These are phyloP conservation scores for Myotis myotis DNA, from an alignment of 2,797 vertebrate species.

Conservation along the genomic window DNA sequence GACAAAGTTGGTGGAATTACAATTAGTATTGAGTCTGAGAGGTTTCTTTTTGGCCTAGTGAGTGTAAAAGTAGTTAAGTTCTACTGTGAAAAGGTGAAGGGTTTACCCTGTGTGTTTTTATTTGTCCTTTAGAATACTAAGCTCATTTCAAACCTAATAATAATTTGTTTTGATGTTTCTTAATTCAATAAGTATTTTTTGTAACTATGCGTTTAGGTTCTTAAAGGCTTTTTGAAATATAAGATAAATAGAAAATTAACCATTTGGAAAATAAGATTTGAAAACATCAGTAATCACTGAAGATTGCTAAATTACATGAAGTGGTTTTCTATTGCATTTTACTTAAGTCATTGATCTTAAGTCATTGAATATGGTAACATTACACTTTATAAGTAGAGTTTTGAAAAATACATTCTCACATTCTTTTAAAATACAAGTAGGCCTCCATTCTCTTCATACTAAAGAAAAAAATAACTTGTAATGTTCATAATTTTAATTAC, in stretches of 20 bases:
- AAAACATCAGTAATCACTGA: neutral
- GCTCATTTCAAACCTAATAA: neutral
- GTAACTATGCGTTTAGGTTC: neutral
- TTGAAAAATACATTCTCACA: neutral
- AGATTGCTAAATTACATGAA: conserved; percentile 4
- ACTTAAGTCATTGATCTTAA: no score
- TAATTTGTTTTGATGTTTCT: neutral
- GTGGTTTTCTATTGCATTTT: neutral
- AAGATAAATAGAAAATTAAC: conserved; percentile 20
- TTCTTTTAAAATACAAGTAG: conserved; percentile 19
- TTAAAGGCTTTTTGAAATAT: conserved; percentile 15
- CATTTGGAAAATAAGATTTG: neutral
- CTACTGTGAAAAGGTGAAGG: neutral
- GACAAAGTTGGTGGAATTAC: neutral
- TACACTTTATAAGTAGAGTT: neutral
- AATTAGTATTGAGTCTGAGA: neutral
- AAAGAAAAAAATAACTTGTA: neutral
- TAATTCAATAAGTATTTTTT: conserved; percentile 44
- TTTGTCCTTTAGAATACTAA: neutral
- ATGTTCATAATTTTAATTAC: neutral
- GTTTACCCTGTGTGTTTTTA: neutral
- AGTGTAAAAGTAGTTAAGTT: neutral
- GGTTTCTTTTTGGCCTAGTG: neutral
- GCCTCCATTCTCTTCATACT: neutral
- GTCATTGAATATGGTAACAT: neutral